Evolutionary conservation across 2,797 vertebrate genomes (phyloP).

Genomic region (Labroides dimidiatus): DNA sequence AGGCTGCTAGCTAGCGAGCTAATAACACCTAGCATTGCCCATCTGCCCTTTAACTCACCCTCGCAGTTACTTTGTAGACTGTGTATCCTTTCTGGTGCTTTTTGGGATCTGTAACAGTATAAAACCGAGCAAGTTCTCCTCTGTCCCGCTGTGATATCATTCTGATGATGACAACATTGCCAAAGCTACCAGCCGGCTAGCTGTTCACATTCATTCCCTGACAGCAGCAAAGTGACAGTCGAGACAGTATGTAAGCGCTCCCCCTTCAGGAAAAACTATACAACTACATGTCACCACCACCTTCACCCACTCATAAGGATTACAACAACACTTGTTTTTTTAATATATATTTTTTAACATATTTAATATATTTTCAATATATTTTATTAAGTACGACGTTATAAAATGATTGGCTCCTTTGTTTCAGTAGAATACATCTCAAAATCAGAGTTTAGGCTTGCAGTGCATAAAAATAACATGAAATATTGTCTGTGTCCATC

Average conservation of each 20-base stretch:
- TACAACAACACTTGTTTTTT: not conserved
- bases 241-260: conserved; percentile 24
- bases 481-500: no score
- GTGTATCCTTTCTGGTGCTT: conserved; percentile 93
- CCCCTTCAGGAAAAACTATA: not conserved
- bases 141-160: conserved; percentile 93
- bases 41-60: conserved; percentile 85
- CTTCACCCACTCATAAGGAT: not conserved
- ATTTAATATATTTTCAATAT: no score
- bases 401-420: not conserved
- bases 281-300: not conserved
- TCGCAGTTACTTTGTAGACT: conserved; percentile 97
- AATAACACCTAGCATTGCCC: conserved; percentile 55
- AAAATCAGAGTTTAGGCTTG: not conserved
- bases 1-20: conserved; percentile 31
- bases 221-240: conserved; percentile 25
- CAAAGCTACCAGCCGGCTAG: conserved; percentile 74
- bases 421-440: not conserved
- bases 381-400: not conserved
- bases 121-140: conserved; percentile 95
- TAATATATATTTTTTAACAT: no score
- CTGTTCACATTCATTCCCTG: conserved; percentile 66
- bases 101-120: conserved; percentile 95
- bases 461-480: no score
- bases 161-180: conserved; percentile 83